Conservation (phyloP, 2,797 vertebrate species). For the Erpetoichthys calabaricus region DNA sequence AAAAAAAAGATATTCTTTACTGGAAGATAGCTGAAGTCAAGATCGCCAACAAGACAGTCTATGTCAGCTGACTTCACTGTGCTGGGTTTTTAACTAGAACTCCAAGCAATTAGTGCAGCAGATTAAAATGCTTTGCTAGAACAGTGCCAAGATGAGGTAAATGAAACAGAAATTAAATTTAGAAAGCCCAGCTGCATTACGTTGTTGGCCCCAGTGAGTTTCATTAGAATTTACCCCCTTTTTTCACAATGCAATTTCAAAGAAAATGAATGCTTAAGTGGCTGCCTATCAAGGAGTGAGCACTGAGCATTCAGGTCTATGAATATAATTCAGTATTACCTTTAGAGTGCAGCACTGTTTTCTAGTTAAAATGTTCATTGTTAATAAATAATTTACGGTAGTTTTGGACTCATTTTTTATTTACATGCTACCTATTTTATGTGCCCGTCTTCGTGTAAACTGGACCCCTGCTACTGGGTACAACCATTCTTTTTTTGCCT, state of each 20-base stretch:
- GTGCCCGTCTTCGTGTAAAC: no score
- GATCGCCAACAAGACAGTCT: no score
- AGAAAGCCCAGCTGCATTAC: slow-evolving; percentile 20
- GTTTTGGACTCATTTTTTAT: no score
- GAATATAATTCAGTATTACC: no score
- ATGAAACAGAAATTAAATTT: slow-evolving; percentile 28
- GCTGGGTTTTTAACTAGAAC: slow-evolving; percentile 16
- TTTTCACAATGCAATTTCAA: slow-evolving; percentile 40
- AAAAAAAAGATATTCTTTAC: no score
- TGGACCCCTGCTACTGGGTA: no score
- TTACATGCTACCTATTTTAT: no score
- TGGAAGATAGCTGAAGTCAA: no score
- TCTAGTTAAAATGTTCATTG: no score
- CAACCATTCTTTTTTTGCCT: no score
- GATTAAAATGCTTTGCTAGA: slow-evolving; percentile 8
- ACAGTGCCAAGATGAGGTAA: slow-evolving; percentile 14
- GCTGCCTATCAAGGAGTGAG: slow-evolving; percentile 47
- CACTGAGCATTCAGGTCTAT: not conserved
- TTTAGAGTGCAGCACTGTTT: no score
- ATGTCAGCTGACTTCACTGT: slow-evolving; percentile 2
- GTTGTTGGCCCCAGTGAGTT: slow-evolving; percentile 25
- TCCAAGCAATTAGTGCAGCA: slow-evolving; percentile 3
- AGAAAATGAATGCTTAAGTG: slow-evolving; percentile 53
- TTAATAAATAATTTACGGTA: no score
- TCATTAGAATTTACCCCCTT: slow-evolving; percentile 41